Conservation (phyloP, 2,888 invertebrate genomes). For the Frankliniella intonsa region DNA sequence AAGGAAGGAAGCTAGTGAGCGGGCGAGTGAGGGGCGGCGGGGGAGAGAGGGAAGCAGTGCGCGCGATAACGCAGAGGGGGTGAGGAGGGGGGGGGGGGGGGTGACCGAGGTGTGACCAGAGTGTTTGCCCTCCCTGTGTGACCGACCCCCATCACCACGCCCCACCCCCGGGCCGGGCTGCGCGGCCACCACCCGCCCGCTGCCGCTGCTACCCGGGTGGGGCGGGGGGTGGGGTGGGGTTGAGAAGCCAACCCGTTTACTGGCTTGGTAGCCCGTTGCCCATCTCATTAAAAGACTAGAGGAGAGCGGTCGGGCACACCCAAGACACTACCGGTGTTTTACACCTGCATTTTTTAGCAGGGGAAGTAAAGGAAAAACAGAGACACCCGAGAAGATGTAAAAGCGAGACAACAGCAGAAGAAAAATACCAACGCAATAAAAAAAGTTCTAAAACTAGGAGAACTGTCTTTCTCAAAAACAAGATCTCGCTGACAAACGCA, state of each 20-base stretch:
- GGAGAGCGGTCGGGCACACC: too few species aligned
- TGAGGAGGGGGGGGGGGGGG: neutral
- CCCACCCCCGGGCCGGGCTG: neutral
- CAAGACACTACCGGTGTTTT: neutral
- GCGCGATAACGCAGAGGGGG: neutral
- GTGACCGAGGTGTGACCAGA: neutral
- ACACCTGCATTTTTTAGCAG: neutral
- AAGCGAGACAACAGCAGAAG: too few species aligned
- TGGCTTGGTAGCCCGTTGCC: neutral
- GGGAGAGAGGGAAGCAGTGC: neutral
- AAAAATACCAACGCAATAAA: too few species aligned
- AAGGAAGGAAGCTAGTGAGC: neutral
- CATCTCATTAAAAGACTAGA: neutral
- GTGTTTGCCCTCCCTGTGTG: neutral
- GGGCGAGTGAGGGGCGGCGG: neutral
- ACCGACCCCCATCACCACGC: neutral
- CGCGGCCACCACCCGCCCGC: neutral
- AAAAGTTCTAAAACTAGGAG: too few species aligned
- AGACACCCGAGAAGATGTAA: neutral
- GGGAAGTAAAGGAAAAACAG: neutral
- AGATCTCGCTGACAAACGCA: too few species aligned
- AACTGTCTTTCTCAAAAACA: too few species aligned
- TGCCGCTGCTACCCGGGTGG: neutral
- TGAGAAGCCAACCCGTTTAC: neutral
- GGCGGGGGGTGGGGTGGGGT: too few species aligned